Evolutionary conservation across 2,113 vertebrate species (phyloP), one percentile per base, ranked within the genome.

Genomic region (Macaca nemestrina): DNA sequence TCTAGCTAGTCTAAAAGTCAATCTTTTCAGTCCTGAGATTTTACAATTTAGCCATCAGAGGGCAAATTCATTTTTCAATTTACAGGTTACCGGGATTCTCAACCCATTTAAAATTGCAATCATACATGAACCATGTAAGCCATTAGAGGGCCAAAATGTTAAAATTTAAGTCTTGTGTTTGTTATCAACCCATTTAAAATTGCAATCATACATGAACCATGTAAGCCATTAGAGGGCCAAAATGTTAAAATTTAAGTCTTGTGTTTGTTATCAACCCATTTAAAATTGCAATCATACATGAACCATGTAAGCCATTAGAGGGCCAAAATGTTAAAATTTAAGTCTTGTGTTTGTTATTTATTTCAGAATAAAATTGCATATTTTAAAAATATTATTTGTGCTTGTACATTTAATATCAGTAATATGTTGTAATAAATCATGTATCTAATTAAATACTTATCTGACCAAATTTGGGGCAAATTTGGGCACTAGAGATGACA

Each of bases 51-150:
- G 61, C 9, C 9, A 45, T 85, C 9, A 61, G 5, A 35, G 76
- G 22, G 78, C 6, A 95, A 27, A 57, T 95, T 89, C 64, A 83
- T 43, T 94, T 92, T 48, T 59, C 9, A 76, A 67, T 84, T 94
- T 94, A 25, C 23, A 90, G 52, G 30, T 72, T 78, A 18, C 43
- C 10, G 50, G 6, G 59, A n/a, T 72, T 89, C 3, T 2, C 14
- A 92, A 25, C 5, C 23, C 92, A 48, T 90, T 95, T 67, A 85
- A 88, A 90, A 85, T 59, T 68, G 18, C 2, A 80, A 23, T 18
- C 38, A 89, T 90, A 1, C 2, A 2, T 83, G 10, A 83, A 30
- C 30, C 7, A 27, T 79, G 10, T 50, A 68, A 50, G 61, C 61
- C 12, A n/a, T 1, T 55, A 80, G 45, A 64, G 2, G 52, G 13